Conservation (phyloP, 2,888 invertebrate species). For the Erebia aethiops region DNA sequence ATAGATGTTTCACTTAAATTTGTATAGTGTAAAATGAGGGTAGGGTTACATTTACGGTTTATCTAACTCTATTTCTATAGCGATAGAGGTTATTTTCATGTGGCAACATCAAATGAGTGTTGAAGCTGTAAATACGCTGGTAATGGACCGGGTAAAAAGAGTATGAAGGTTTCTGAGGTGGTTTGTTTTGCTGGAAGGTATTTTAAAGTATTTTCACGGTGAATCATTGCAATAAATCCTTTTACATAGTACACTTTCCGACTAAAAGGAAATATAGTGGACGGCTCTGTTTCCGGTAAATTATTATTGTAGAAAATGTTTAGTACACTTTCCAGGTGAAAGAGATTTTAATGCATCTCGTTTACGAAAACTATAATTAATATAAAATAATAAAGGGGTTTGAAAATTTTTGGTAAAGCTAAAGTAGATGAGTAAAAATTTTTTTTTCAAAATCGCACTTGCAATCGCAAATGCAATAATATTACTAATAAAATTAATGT, state of each 20-base stretch:
- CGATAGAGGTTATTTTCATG: constrained; percentile 32
- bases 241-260: constrained; percentile 15
- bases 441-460: no score
- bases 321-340: not conserved
- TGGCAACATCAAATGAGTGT: constrained; percentile 22
- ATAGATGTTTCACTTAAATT: constrained; percentile 37
- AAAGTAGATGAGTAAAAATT: no score
- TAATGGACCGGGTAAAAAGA: constrained; percentile 44
- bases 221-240: constrained; percentile 32
- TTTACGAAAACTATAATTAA: no score
- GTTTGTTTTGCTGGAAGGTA: constrained; percentile 35
- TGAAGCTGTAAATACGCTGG: constrained; percentile 37
- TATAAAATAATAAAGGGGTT: no score
- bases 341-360: not conserved
- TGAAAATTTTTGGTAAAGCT: no score
- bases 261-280: constrained; percentile 20
- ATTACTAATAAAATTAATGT: no score
- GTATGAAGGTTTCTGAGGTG: constrained; percentile 35
- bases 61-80: constrained; percentile 19
- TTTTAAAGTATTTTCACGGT: constrained; percentile 32
- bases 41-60: constrained; percentile 27
- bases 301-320: constrained; percentile 3
- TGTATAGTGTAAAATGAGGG: constrained; percentile 37
- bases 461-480: no score
- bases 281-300: not conserved